Evolutionary conservation across 37 sponge, comb jelly and placozoan species (phyloP), one percentile per base, ranked within the genome.

Genomic region (Geodia barretti): DNA sequence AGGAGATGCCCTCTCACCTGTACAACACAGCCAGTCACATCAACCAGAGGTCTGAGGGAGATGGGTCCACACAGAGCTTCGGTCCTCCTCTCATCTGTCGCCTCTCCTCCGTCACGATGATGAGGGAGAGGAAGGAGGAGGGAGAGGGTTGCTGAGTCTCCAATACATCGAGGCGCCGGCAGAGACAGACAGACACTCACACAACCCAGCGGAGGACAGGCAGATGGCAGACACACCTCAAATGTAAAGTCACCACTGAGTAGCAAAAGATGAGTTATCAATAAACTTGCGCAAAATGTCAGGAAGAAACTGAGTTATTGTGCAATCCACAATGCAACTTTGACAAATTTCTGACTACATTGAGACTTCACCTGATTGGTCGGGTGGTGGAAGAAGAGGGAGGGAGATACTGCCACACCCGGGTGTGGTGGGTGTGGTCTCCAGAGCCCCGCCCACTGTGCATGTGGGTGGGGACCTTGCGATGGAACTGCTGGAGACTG

Each of bases 11-110:
- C n/a, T n/a, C n/a, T 17, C 14, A 47, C 54, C 54, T 47, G 54
- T 14, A 47, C 54, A 17, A 14, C 54, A 47, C 54, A 47, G 54
- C 67, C 75, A 0, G 80, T 89, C 20, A 89, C 54, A 40, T 79
- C 85, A 8, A 89, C 64, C 24, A 77, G 77, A 1, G 68, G 70
- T 37, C 75, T 84, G 1, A 84, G n/a, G 31, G 21, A 42, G 29
- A 89, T 37, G 1, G 90, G 90, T 0, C 90, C 90, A 79, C 84
- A 89, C 61, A 89, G 58, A n/a, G 38, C 19, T 21, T 64, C 40
- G 62, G 41, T 25, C 39, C 39, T 40, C 40, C 20, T 61, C 41
- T 26, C 25, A 29, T 36, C 37, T 62, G 26, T 66, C 36, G 41
- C 39, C 21, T 11, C 43, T 28, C n/a, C 64, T 25, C 64, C 21